phyloP scores from a whole-genome alignment of 2,113 vertebrate genomes.

The Kryptolebias marmoratus region DNA sequence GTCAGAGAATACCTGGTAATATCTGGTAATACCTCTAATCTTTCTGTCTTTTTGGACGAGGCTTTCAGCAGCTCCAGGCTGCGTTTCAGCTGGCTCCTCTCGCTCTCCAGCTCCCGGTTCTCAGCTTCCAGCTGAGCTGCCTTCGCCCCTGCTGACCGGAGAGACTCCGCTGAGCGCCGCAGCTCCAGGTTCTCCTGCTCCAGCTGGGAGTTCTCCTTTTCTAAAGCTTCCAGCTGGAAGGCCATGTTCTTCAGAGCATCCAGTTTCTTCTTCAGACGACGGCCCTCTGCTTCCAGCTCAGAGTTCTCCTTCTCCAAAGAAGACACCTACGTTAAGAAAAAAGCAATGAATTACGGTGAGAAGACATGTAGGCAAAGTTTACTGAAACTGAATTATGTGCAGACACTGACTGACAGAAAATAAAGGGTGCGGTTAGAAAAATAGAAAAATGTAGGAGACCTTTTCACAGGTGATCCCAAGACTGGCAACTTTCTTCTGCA shows the following conservation, averaged over 20 bases:
- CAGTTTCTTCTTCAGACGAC: slow-evolving; percentile 92
- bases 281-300: slow-evolving; percentile 89
- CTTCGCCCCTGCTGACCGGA: slow-evolving; percentile 87
- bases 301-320: slow-evolving; percentile 92
- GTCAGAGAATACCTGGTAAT: not conserved
- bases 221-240: slow-evolving; percentile 91
- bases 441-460: slow-evolving; percentile 38
- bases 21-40: slow-evolving; percentile 83
- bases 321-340: slow-evolving; percentile 70
- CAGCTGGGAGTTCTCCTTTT: slow-evolving; percentile 94
- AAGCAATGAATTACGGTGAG: not conserved
- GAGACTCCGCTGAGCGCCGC: slow-evolving; percentile 87
- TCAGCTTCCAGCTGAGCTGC: slow-evolving; percentile 91
- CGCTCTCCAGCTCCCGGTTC: slow-evolving; percentile 93
- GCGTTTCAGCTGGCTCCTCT: slow-evolving; percentile 91
- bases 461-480: slow-evolving; percentile 95
- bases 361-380: not conserved
- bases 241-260: slow-evolving; percentile 89
- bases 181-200: slow-evolving; percentile 94
- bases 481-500: slow-evolving; percentile 92
- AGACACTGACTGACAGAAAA: not conserved
- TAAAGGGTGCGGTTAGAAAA: not conserved
- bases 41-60: slow-evolving; percentile 92
- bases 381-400: not conserved
- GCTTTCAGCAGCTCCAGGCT: slow-evolving; percentile 93